Percentiles rank a stretch among this genome's conserved stretches.
phyloP scores from a whole-genome alignment of 2,113 vertebrate genomes.

The Crocuta crocuta region DNA sequence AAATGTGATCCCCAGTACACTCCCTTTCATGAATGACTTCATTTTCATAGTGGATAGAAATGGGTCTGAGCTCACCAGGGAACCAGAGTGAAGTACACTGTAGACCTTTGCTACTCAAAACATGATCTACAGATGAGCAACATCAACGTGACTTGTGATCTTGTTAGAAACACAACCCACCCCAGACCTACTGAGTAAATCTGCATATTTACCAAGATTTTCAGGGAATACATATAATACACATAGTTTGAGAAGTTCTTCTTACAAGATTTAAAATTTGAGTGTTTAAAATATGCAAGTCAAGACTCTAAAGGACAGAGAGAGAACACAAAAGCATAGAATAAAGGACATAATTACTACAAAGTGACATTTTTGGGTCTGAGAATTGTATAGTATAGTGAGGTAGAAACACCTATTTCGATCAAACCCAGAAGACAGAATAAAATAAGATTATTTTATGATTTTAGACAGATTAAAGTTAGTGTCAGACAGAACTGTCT shows the following conservation, averaged over 20 bases:
- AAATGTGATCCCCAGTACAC: not conserved
- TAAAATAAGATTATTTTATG: not conserved
- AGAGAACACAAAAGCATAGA: accelerated
- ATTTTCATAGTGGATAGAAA: not conserved
- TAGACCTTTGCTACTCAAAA: not conserved
- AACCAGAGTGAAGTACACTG: too few relatives aligned
- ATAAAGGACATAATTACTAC: not conserved
- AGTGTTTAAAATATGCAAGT: not conserved
- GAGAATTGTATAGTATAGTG: too few relatives aligned
- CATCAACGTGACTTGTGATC: accelerated
- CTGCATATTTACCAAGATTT: not conserved
- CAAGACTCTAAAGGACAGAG: not conserved
- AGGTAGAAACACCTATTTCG: not conserved
- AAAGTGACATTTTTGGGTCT: not conserved
- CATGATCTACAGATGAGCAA: accelerated
- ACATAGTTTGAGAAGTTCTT: not conserved
- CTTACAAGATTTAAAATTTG: not conserved
- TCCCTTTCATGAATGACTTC: not conserved
- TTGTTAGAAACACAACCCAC: not conserved
- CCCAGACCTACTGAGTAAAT: not conserved
- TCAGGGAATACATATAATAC: too few relatives aligned
- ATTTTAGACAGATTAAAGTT: not conserved
- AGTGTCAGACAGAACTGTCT: not conserved
- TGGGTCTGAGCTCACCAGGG: not conserved
- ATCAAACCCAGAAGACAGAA: not conserved